phyloP scores from a whole-genome alignment of 2,888 invertebrate genomes.

The Panopea generosa region DNA sequence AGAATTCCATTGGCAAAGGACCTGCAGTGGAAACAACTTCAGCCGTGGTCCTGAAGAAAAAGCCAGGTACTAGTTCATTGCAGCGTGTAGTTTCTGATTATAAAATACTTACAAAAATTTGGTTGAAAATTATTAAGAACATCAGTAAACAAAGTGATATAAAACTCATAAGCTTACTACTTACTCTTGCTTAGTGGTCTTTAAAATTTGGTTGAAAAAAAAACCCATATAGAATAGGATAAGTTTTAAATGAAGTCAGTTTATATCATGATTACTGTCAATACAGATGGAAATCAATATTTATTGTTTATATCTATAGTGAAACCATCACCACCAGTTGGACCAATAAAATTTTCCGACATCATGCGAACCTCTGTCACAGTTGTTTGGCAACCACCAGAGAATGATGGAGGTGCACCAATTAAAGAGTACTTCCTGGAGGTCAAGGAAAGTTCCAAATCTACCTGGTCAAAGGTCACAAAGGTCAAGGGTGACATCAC shows the following conservation, averaged over 20 bases:
- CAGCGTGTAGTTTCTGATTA: too few relatives aligned
- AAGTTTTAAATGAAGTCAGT: too few relatives aligned
- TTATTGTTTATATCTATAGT: slow-evolving; percentile 56
- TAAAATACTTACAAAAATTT: too few relatives aligned
- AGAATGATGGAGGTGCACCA: slow-evolving; percentile 94
- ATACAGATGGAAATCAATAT: too few relatives aligned
- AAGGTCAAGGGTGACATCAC: slow-evolving; percentile 90
- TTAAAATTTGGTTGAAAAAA: too few relatives aligned
- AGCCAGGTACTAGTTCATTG: slow-evolving; percentile 61
- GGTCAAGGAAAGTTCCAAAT: slow-evolving; percentile 75
- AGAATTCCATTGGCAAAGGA: slow-evolving; percentile 80
- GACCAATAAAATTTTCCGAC: slow-evolving; percentile 79
- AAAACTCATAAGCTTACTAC: too few relatives aligned
- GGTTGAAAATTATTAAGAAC: too few relatives aligned
- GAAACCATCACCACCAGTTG: slow-evolving; percentile 77
- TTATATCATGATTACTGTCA: too few relatives aligned
- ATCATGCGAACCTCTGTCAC: slow-evolving; percentile 76
- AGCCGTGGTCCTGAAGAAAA: slow-evolving; percentile 72
- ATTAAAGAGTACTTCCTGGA: slow-evolving; percentile 83
- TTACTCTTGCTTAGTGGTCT: too few relatives aligned
- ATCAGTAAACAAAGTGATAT: too few relatives aligned
- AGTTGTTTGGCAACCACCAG: slow-evolving; percentile 89
- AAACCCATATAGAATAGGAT: too few relatives aligned
- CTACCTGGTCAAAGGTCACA: slow-evolving; percentile 92
- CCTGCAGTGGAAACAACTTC: slow-evolving; percentile 72